Conservation (phyloP, 2,797 vertebrate species). For the Falco berigora region DNA sequence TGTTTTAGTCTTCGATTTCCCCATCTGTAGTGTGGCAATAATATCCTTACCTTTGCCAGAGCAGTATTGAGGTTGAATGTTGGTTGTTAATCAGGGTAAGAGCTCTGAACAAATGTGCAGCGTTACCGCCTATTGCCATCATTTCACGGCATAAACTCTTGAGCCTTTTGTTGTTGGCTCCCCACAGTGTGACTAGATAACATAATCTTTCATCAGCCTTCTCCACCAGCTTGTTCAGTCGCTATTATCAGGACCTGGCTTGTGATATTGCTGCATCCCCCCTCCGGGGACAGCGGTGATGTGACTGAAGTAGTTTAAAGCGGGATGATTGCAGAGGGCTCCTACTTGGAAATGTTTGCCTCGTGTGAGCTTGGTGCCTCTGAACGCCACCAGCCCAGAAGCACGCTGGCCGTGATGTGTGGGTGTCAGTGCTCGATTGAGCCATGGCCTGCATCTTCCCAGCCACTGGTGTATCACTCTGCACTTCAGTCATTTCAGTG, state of each 20-base stretch:
- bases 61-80: not conserved
- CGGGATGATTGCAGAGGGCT: not conserved
- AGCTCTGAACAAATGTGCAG: not conserved
- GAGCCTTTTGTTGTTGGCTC: not conserved
- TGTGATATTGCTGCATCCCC: not conserved
- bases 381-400: not conserved
- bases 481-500: not conserved
- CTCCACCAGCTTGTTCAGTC: not conserved
- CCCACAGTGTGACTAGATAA: not conserved
- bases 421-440: not conserved
- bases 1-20: not conserved
- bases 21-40: not conserved
- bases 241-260: not conserved
- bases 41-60: not conserved
- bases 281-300: not conserved
- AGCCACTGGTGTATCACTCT: fast-evolving
- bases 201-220: not conserved
- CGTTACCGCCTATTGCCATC: not conserved
- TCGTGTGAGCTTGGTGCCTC: not conserved
- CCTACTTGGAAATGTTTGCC: not conserved
- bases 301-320: not conserved
- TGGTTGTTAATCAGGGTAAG: not conserved
- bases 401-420: fast-evolving
- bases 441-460: not conserved
- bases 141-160: not conserved